Base-by-base conservation (phyloP, 2,888 invertebrate genomes). In the Timandra comae region DNA sequence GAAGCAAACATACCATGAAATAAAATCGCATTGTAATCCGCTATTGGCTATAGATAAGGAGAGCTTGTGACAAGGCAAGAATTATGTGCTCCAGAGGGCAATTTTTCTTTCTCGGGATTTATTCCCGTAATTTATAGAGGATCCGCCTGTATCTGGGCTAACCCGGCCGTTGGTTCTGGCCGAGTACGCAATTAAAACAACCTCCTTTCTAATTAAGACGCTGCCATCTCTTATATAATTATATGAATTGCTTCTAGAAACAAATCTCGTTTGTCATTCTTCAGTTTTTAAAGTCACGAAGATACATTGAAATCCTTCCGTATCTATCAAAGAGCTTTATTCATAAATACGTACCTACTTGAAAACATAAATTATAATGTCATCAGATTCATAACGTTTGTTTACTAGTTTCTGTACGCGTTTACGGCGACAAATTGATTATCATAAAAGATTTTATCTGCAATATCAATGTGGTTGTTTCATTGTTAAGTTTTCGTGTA, bases 31-130 rank as follows among this genome's bases (percentile, higher is more conserved):
- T 75, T 85, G 85, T 85, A 85, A 85, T 85, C 85, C 85, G 82
- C 79, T 85, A 85, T 85, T 85, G 85, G 85, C 71, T 74, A 69
- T 69, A 81, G 85, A 85, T 85, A 85, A 85, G 84, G 82, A 82
- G 77, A 73, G 77, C 72, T 77, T 84, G 85, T 85, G 85, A 85
- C 85, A 85, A 85, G 85, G 80, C 82, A 85, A 85, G 85, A 85
- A 85, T 85, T 85, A 85, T 85, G 85, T 85, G 85, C 85, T 85
- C 82, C 73, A 78, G 80, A 85, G 85, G 80, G 84, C 85, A 84
- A 85, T 85, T 85, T 85, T 85, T 85, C 85, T 85, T 85, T 69
- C 72, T 70, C 74, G 69, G 85, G 85, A 85, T 85, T 85, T 85
- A 85, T 85, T 82, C 75, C 63, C 70, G 84, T 85, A 84, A 85